Evolutionary conservation across 2,888 invertebrate species (phyloP).

Genomic region (Epirrhoe alternata): DNA sequence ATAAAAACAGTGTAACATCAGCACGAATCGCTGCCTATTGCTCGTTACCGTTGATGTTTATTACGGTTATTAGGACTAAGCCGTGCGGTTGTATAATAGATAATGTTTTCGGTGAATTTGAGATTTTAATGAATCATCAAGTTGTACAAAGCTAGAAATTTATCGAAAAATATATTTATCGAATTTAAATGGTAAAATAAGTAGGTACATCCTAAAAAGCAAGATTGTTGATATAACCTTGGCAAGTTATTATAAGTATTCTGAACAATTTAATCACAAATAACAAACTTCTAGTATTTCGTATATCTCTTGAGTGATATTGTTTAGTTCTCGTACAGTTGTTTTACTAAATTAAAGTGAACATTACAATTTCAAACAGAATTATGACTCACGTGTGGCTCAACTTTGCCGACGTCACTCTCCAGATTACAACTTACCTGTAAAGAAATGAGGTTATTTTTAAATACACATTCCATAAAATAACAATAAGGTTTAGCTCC

Average conservation of each 20-base stretch:
- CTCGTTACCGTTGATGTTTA: constrained; percentile 84
- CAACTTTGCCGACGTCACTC: constrained; percentile 23
- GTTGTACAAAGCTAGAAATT: constrained; percentile 37
- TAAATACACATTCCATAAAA: constrained; percentile 48
- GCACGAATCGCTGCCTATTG: constrained; percentile 84
- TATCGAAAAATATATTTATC: constrained; percentile 46
- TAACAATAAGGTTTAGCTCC: constrained; percentile 55
- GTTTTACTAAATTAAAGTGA: background rate
- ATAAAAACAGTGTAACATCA: constrained; percentile 85
- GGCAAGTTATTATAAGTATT: background rate
- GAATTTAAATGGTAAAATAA: constrained; percentile 23
- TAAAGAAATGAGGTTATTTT: constrained; percentile 49
- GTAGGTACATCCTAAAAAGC: no score
- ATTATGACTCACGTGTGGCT: constrained; percentile 26
- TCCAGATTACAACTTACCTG: constrained; percentile 54
- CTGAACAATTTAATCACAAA: background rate
- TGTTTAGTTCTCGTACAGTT: no score
- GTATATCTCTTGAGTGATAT: no score
- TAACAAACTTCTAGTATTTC: background rate
- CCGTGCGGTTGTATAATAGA: constrained; percentile 73
- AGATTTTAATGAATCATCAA: constrained; percentile 67
- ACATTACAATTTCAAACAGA: constrained; percentile 20
- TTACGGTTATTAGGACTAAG: constrained; percentile 84
- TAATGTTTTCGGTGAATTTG: constrained; percentile 71
- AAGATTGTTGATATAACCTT: background rate